Conservation (phyloP, 2,888 invertebrate species). For the Blera fallax region DNA sequence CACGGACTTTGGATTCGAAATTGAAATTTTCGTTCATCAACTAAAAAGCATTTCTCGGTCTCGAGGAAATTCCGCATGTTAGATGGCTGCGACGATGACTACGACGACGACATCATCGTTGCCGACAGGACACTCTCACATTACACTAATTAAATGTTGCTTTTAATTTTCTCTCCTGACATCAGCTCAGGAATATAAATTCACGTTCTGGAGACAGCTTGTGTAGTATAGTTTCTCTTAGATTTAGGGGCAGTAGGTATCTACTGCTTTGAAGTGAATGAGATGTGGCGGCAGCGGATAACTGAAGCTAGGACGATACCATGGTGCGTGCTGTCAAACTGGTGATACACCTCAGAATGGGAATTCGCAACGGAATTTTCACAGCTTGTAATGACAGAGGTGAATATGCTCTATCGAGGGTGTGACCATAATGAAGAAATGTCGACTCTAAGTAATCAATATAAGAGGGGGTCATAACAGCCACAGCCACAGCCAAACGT, state of each 20-base stretch:
- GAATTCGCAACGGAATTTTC: neutral
- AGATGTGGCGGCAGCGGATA: slow-evolving; percentile 16
- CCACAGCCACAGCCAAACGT: too few species aligned
- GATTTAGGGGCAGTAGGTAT: slow-evolving; percentile 21
- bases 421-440: neutral
- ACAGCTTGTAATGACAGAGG: neutral
- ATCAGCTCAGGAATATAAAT: slow-evolving; percentile 61
- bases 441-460: neutral
- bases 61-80: slow-evolving; percentile 55
- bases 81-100: slow-evolving; percentile 44
- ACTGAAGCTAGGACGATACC: neutral
- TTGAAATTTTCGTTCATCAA: slow-evolving; percentile 61
- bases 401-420: neutral
- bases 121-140: slow-evolving; percentile 69
- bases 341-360: neutral
- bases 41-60: slow-evolving; percentile 67
- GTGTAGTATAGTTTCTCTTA: slow-evolving; percentile 18
- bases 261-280: slow-evolving; percentile 30
- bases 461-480: neutral
- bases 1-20: slow-evolving; percentile 21
- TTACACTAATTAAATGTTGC: slow-evolving; percentile 72
- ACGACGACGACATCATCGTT: slow-evolving; percentile 58
- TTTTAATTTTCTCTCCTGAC: slow-evolving; percentile 66
- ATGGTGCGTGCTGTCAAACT: neutral
- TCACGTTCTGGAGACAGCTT: slow-evolving; percentile 41